Evolutionary conservation across 2,888 invertebrate genomes (phyloP).

Genomic region (Netelia fuscicornis): DNA sequence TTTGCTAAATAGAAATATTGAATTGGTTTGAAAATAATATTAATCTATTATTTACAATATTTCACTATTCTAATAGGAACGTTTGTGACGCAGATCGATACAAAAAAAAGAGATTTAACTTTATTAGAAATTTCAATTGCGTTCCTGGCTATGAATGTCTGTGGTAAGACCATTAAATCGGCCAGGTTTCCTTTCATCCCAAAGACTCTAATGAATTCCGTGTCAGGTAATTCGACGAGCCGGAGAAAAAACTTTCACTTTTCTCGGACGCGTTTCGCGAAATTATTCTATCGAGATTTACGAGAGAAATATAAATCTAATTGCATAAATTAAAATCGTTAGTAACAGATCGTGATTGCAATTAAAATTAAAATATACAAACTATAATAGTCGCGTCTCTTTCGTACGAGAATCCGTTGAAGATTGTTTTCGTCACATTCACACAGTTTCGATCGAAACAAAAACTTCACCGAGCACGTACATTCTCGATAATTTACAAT

Average conservation of each 20-base stretch:
- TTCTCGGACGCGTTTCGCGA: not conserved
- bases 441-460: constrained; percentile 8
- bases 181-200: constrained; percentile 5
- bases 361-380: constrained; percentile 21
- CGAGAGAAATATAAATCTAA: constrained; percentile 19
- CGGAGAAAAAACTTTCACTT: constrained; percentile 64
- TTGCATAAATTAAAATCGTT: constrained; percentile 31
- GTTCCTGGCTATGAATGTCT: not conserved
- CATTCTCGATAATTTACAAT: constrained; percentile 13
- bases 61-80: constrained; percentile 70
- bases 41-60: constrained; percentile 55
- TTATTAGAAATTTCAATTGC: not conserved
- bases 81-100: constrained; percentile 40
- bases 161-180: constrained; percentile 31
- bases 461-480: constrained; percentile 40
- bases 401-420: not conserved
- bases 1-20: not conserved
- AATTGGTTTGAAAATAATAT: not conserved
- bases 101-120: constrained; percentile 1
- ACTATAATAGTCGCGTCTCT: constrained; percentile 14
- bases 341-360: constrained; percentile 38
- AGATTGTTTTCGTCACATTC: not conserved
- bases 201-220: constrained; percentile 50
- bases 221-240: constrained; percentile 51
- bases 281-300: constrained; percentile 8